Base-by-base conservation (phyloP, 2,888 invertebrate genomes). In the Anaspis maculata region DNA sequence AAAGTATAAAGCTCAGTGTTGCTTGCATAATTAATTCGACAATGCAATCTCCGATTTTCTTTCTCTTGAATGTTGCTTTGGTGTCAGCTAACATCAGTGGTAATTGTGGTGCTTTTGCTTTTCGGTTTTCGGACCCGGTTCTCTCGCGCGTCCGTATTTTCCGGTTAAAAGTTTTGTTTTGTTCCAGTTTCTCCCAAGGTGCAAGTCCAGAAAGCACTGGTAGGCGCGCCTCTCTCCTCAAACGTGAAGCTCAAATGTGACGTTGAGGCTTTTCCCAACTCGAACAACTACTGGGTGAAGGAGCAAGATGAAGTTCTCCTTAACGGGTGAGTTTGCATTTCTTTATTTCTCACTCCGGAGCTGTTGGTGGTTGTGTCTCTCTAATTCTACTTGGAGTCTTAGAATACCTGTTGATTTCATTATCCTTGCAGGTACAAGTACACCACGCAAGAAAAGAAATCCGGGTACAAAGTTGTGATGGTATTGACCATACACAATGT, bases 241-340 rank as follows among this genome's bases (percentile, higher is more conserved):
- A 72, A 74, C 50, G 74, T 77, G 16, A 69, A 71, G 42, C 61
- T 79, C 41, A 71, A 74, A 52, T 79, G 79, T 54, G 68, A 70
- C 54, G 74, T 77, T 27, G 77, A 79, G 54, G 76, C 78, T 25
- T 76, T 69, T 56, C 79, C 79, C 15, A 69, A 69, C 51, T 72
- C 78, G 37, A 72, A 77, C 59, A 77, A 76, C 65, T 77, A 75
- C 61, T 79, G 79, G 79, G 64, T 73, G 52, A 73, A 71, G 53
- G 72, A 73, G 51, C 61, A 64, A 25, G 59, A 61, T 27, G 70
- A 71, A 48, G 69, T 71, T 59, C 56, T 73, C 15, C 62, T 72
- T 30, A 68, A 69, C 46, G 70, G 72, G 71, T 71, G 48, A 31
- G 13, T 32, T 30, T 19, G 19, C 26, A 12, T 33, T 38, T 16